Evolutionary conservation across 2,888 invertebrate genomes (phyloP).

Genomic region (Pollenia amentaria): DNA sequence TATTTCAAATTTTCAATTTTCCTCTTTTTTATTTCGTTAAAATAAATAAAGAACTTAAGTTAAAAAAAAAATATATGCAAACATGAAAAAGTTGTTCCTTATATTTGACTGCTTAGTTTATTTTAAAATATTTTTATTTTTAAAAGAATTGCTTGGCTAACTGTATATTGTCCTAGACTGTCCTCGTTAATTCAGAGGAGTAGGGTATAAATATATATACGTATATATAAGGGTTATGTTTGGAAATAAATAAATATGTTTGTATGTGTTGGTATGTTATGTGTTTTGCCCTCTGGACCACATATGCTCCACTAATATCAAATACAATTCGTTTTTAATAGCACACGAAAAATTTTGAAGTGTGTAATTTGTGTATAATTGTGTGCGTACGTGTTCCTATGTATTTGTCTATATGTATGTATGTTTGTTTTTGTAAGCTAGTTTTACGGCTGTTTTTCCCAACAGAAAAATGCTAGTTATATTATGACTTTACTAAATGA

Average conservation of each 20-base stretch:
- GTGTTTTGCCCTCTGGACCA: slow-evolving; percentile 22
- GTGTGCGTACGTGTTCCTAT: background rate
- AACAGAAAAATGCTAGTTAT: slow-evolving; percentile 38
- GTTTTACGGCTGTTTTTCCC: slow-evolving; percentile 14
- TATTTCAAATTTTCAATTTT: too few relatives aligned
- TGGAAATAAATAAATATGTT: background rate
- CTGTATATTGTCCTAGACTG: too few relatives aligned
- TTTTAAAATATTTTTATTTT: too few relatives aligned
- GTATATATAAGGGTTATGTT: background rate
- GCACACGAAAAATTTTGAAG: slow-evolving; percentile 35
- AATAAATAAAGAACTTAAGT: too few relatives aligned
- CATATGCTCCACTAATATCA: slow-evolving; percentile 43
- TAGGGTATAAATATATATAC: background rate
- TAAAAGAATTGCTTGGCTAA: too few relatives aligned
- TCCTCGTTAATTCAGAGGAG: background rate
- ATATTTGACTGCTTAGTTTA: too few relatives aligned
- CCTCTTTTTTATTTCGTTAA: too few relatives aligned
- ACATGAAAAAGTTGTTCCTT: too few relatives aligned
- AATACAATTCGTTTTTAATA: slow-evolving; percentile 70
- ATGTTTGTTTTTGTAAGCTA: background rate
- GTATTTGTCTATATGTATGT: background rate
- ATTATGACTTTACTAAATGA: slow-evolving; percentile 52
- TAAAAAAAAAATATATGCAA: too few relatives aligned
- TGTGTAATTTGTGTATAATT: slow-evolving; percentile 31
- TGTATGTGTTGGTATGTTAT: background rate